Evolutionary conservation across 2,113 vertebrate species (phyloP).

Genomic region (Seriola quinqueradiata): DNA sequence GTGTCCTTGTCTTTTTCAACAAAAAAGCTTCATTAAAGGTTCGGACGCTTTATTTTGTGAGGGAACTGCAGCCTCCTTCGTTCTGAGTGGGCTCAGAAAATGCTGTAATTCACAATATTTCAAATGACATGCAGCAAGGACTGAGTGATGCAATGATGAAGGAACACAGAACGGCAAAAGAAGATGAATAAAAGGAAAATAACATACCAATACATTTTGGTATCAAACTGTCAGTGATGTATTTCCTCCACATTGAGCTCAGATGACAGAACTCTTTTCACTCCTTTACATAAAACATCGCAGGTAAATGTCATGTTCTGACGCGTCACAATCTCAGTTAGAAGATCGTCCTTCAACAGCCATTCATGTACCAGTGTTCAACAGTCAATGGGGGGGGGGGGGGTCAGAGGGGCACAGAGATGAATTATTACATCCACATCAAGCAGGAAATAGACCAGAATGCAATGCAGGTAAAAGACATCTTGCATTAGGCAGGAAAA

Average conservation of each 20-base stretch:
- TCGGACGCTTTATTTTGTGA: not conserved
- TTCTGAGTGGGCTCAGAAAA: not conserved
- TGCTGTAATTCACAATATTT: not conserved
- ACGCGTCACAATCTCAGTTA: not conserved
- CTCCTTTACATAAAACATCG: not conserved
- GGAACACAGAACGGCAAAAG: not conserved
- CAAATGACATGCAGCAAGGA: not conserved
- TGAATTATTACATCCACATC: not conserved
- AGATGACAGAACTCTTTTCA: not conserved
- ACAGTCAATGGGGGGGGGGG: not conserved
- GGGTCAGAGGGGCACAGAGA: not conserved
- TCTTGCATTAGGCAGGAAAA: not conserved
- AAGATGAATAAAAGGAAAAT: not conserved
- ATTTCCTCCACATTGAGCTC: not conserved
- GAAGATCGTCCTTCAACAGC: not conserved
- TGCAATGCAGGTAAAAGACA: not conserved
- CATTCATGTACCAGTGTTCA: not conserved
- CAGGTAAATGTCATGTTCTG: slow-evolving; percentile 11
- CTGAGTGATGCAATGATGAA: not conserved
- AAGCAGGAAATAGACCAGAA: not conserved
- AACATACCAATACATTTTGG: not conserved
- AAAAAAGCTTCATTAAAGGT: not conserved
- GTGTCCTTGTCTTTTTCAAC: not conserved
- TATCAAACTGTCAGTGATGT: not conserved
- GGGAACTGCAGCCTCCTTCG: not conserved